Conservation (phyloP, 2,113 vertebrate species). For the Chamaea fasciata region DNA sequence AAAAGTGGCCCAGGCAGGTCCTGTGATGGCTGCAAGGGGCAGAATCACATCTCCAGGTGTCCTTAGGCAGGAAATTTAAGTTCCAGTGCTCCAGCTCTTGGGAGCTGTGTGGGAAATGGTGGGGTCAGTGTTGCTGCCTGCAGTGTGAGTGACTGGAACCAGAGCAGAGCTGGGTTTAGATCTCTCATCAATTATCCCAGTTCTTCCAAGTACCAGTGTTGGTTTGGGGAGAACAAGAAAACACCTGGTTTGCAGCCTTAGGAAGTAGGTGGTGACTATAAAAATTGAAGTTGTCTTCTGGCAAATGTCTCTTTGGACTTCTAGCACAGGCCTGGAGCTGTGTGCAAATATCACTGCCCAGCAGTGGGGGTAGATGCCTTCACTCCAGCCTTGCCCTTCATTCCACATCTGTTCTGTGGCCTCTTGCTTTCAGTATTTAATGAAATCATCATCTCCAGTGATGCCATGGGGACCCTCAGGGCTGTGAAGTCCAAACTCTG, state of each 20-base stretch:
- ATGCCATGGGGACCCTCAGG: not conserved
- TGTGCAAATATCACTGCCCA: not conserved
- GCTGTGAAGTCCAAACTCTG: not conserved
- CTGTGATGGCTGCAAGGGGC: not conserved
- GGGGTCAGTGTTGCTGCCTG: not conserved
- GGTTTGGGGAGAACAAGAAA: not conserved
- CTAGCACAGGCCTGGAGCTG: not conserved
- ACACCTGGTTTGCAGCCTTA: rapidly evolving
- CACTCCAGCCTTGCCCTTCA: not conserved
- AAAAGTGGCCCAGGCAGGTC: not conserved
- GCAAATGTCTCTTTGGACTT: not conserved
- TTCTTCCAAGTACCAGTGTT: not conserved
- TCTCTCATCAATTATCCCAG: not conserved
- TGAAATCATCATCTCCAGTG: not conserved
- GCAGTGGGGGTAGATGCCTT: not conserved
- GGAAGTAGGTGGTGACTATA: not conserved
- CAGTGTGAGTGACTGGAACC: not conserved
- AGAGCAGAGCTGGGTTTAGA: not conserved
- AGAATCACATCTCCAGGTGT: not conserved
- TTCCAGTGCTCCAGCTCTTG: too few species aligned
- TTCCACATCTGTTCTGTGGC: not conserved
- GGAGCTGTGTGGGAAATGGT: not conserved
- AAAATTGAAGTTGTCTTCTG: not conserved
- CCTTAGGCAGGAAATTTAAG: not conserved
- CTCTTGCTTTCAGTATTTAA: not conserved